phyloP scores from a whole-genome alignment of 2,113 vertebrate genomes.

The Anolis carolinensis region DNA sequence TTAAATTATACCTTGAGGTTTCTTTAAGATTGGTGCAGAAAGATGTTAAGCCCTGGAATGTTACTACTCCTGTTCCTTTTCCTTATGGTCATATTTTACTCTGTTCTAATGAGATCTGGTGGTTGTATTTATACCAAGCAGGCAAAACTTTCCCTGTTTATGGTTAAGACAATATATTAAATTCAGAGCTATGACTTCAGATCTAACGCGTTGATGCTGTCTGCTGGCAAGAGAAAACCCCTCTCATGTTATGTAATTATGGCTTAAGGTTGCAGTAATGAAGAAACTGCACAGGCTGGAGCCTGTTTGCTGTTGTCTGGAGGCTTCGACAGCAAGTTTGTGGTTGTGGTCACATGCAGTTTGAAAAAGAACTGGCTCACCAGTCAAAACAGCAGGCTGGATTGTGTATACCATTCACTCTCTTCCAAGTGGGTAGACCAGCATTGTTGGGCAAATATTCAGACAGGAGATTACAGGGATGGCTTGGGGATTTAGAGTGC shows the following conservation, averaged over 20 bases:
- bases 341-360: slow-evolving; percentile 63
- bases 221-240: slow-evolving; percentile 70
- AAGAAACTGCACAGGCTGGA: slow-evolving; percentile 58
- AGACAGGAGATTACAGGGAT: rapidly evolving
- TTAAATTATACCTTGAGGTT: slow-evolving; percentile 27
- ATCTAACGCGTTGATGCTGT: slow-evolving; percentile 59
- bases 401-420: not conserved
- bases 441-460: not conserved
- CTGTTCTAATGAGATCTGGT: slow-evolving; percentile 47
- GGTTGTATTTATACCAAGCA: slow-evolving; percentile 28
- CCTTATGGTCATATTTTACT: slow-evolving; percentile 39
- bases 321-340: slow-evolving; percentile 60
- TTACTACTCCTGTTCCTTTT: slow-evolving; percentile 36
- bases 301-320: slow-evolving; percentile 68
- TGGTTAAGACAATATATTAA: slow-evolving; percentile 39
- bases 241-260: slow-evolving; percentile 69
- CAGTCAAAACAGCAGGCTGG: slow-evolving; percentile 21
- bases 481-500: not conserved
- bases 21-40: slow-evolving; percentile 34
- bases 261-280: slow-evolving; percentile 61
- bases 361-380: slow-evolving; percentile 28
- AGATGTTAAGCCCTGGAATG: slow-evolving; percentile 24
- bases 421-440: not conserved
- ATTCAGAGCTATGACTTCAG: slow-evolving; percentile 58
- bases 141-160: slow-evolving; percentile 56